These are phyloP conservation scores for Lissonota sp. DNA, from an alignment of 2,888 invertebrate genomes.

Conservation along the genomic window DNA sequence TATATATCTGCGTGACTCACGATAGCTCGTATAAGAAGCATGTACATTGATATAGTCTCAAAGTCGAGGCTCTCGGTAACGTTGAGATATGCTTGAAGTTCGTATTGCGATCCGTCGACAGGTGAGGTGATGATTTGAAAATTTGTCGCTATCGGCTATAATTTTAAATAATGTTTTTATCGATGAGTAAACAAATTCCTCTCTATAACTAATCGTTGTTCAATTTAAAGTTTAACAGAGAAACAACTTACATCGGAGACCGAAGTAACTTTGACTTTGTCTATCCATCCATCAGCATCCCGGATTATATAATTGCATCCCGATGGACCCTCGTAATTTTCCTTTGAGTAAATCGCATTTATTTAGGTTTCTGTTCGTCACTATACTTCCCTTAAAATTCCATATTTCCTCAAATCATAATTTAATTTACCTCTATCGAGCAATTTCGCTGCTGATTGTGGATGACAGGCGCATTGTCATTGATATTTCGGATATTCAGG, in stretches of 20 bases:
- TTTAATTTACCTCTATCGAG: conserved; percentile 81
- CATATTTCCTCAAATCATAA: background rate
- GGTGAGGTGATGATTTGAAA: conserved; percentile 54
- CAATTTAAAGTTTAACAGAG: background rate
- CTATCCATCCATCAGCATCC: conserved; percentile 72
- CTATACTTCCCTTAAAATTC: too few relatives aligned
- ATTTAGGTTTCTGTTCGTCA: background rate
- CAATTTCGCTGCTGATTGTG: conserved; percentile 83
- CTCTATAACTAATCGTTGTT: background rate
- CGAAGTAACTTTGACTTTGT: conserved; percentile 55
- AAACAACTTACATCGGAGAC: conserved; percentile 57
- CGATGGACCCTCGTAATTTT: conserved; percentile 68
- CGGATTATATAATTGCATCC: conserved; percentile 69
- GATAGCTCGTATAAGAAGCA: conserved; percentile 85
- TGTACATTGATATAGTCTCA: conserved; percentile 85
- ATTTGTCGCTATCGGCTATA: conserved; percentile 56
- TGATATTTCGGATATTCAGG: conserved; percentile 85
- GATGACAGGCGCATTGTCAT: conserved; percentile 85
- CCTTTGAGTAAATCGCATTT: conserved; percentile 61
- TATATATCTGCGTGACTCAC: conserved; percentile 82
- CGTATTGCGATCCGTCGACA: conserved; percentile 36
- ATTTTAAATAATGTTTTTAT: conserved; percentile 2
- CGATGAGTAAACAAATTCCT: conserved; percentile 9
- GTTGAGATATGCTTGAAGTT: conserved; percentile 65
- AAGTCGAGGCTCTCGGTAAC: conserved; percentile 75